Evolutionary conservation across 2,888 invertebrate species (phyloP), one percentile per base, ranked within the genome.

Genomic region (Tuberolachnus salignus): DNA sequence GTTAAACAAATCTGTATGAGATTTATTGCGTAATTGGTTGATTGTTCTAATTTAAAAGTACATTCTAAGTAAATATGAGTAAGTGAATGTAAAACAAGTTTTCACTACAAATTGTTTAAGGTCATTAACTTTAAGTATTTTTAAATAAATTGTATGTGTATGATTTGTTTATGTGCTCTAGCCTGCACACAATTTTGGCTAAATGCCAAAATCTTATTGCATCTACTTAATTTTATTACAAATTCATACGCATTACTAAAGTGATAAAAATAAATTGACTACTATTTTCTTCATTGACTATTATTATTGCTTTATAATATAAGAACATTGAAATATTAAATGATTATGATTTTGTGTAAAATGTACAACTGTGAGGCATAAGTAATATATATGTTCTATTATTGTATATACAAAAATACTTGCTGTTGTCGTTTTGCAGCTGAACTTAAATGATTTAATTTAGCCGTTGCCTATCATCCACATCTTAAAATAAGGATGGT

Each of bases 251-350:
- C 3, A 42, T 16, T 19, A 1, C 19, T 61, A n/a, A 14, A 9
- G 13, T 59, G 13, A 46, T 59, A 72, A 49, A 26, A 72, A 49
- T 61, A 26, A 72, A 72, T 26, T 70, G 16, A 6, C 16, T 16
- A 11, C 11, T 14, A 70, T 16, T 57, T 70, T 44, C 8, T 57
- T 8, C 10, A 21, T 53, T 6, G 8, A 10, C 19, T n/a, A n/a
- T n/a, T n/a, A n/a, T n/a, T n/a, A n/a, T n/a, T n/a, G n/a, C 23
- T 23, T 21, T 21, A 8, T 46, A 3, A 46, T 23, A 10, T 13
- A 16, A 3, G 9, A 46, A n/a, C n/a, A 66, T 9, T 46, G 10
- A 59, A 26, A 26, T 26, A 59, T 53, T 19, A 53, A 34, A 34
- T 34, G 6, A 34, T 34, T 34, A 34, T 34, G 3, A 34, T 34